Base-by-base conservation (phyloP, 2,888 invertebrate genomes). In the Hyppa rectilinea region DNA sequence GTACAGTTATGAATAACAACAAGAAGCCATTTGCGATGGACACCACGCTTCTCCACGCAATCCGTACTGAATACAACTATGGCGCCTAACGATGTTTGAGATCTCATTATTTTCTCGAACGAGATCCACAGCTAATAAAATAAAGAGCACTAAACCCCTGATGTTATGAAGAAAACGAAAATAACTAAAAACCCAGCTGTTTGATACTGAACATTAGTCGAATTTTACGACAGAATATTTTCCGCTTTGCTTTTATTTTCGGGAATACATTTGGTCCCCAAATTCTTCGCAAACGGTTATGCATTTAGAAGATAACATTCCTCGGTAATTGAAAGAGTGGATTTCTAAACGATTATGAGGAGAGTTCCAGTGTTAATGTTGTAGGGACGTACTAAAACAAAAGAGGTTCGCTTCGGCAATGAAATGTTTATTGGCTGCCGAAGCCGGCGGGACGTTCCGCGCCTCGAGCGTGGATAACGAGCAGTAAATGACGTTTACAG, bases 391-490 rank as follows among this genome's bases (percentile, higher is more conserved):
- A 81, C 72, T 86, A 83, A 87, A 87, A 87, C 85, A 86, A 88
- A 88, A 85, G 82, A 49, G 73, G 75, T 81, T 83, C 82, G 80
- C 85, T 78, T 77, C 81, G 80, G 87, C 81, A 83, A 89, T 92
- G 88, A 91, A 91, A 90, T 87, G 86, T 93, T 93, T 93, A 93
- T 92, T 87, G 87, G 84, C 89, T 88, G 88, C 86, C 82, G 89
- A 88, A 85, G 82, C 76, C 74, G 79, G 74, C 82, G 83, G 79
- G 72, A 76, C 71, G 82, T 75, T 89, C 92, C 88, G 88, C 90
- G 88, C 92, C 89, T 86, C 81, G 78, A 90, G 89, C 92, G 91
- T 91, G 91, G 89, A 91, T 93, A 93, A 93, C 94, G 92, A 93
- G 89, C 89, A 82, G 87, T 92, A 89, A 94, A 93, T 90, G 91